These are phyloP conservation scores for Meriones unguiculatus DNA, from an alignment of 2,113 vertebrate species.

Conservation along the genomic window DNA sequence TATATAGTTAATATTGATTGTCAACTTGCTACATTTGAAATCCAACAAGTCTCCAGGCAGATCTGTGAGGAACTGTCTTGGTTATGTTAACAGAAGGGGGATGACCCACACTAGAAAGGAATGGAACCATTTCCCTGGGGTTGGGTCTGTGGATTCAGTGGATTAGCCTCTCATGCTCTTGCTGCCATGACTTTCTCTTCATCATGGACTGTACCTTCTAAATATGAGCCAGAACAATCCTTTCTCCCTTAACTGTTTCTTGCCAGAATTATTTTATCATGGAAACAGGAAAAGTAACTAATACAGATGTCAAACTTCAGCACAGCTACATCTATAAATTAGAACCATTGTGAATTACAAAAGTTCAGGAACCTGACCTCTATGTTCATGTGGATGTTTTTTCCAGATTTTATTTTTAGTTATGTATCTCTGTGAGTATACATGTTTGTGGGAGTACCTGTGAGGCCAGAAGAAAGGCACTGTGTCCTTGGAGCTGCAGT, in stretches of 20 bases:
- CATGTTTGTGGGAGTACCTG: neutral
- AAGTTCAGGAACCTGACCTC: neutral
- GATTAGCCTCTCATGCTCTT: neutral
- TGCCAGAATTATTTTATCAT: neutral
- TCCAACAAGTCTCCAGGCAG: neutral
- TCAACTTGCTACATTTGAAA: neutral
- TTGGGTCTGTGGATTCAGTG: neutral
- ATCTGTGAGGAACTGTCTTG: neutral
- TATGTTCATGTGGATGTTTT: neutral
- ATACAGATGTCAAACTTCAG: neutral
- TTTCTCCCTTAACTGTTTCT: neutral
- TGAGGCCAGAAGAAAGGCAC: neutral
- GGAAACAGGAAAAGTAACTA: neutral
- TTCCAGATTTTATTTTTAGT: neutral
- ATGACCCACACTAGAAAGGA: neutral
- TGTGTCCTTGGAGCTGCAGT: neutral
- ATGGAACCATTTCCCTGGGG: neutral
- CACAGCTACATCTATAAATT: neutral
- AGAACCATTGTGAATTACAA: slow-evolving; percentile 33
- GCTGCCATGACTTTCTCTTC: neutral
- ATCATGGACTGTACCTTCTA: neutral
- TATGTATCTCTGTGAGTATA: neutral
- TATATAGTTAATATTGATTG: neutral
- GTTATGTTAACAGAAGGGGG: neutral
- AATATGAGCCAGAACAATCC: neutral